phyloP scores from a whole-genome alignment of 1,140 invertebrate genomes.

The Pentalonia nigronervosa region DNA sequence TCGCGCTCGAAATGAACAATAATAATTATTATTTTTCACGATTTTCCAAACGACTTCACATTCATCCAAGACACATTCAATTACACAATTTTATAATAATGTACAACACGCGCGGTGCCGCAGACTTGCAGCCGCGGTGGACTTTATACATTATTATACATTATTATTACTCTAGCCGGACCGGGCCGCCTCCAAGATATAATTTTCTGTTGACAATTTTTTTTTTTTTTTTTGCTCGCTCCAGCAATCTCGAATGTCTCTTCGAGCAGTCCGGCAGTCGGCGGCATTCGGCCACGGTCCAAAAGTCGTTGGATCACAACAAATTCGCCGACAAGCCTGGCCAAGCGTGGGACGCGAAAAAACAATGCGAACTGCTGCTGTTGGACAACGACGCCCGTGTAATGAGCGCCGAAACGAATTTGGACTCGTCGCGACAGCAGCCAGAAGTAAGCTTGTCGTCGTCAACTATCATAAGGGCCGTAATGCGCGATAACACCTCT shows the following conservation, averaged over 20 bases:
- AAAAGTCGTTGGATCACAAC: constrained; percentile 66
- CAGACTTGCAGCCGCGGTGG: not conserved
- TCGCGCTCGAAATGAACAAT: not conserved
- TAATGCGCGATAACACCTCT: not conserved
- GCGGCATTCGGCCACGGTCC: not conserved
- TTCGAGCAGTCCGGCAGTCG: constrained; percentile 14
- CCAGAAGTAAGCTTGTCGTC: constrained; percentile 22
- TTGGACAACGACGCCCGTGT: constrained; percentile 70
- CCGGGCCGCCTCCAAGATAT: not conserved
- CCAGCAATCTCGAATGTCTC: constrained; percentile 34
- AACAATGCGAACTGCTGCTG: constrained; percentile 73
- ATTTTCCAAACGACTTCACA: not conserved
- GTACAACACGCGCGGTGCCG: no score
- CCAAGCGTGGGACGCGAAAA: constrained; percentile 72
- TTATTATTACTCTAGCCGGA: not conserved
- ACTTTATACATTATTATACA: not conserved
- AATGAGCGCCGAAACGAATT: constrained; percentile 48
- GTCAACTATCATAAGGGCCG: no score
- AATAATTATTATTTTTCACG: not conserved
- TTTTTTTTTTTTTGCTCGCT: not conserved
- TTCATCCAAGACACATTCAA: not conserved
- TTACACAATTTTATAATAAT: not conserved
- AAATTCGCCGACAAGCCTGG: constrained; percentile 73
- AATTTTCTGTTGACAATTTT: not conserved
- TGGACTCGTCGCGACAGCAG: not conserved